These are phyloP conservation scores for Vireo altiloquus DNA, from an alignment of 2,113 vertebrate genomes.

Conservation along the genomic window DNA sequence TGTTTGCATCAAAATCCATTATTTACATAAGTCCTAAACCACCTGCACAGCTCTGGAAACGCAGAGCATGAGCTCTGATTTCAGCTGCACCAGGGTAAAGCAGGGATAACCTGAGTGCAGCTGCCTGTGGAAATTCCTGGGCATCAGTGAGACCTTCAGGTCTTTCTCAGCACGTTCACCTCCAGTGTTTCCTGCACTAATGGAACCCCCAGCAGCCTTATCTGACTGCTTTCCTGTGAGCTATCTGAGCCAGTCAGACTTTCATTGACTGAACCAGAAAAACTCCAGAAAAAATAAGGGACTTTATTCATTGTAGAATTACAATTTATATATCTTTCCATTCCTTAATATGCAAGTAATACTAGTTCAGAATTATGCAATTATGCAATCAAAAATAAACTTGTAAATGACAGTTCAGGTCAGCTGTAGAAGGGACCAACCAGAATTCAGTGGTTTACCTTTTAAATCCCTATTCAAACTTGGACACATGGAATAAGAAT, in stretches of 20 bases:
- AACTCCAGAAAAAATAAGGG: neutral
- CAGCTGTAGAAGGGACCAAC: neutral
- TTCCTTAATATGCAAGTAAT: neutral
- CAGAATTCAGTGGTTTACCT: neutral
- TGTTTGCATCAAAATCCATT: neutral
- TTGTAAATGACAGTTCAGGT: neutral
- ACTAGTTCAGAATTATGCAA: neutral
- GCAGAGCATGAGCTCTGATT: neutral
- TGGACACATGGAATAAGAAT: neutral
- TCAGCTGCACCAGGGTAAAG: neutral
- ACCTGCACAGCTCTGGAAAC: neutral
- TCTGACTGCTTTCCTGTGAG: neutral
- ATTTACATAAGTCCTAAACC: neutral
- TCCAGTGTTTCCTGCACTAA: neutral
- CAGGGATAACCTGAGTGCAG: neutral
- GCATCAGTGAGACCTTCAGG: neutral
- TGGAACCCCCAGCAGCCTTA: neutral
- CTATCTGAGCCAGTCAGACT: neutral
- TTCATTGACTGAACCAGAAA: neutral
- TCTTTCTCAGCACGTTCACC: neutral
- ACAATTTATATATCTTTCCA: neutral
- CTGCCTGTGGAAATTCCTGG: neutral
- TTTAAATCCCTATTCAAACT: neutral
- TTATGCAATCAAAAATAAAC: neutral
- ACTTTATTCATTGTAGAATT: neutral